Conservation (phyloP, 2,113 vertebrate genomes). For the Callopanchax toddi region DNA sequence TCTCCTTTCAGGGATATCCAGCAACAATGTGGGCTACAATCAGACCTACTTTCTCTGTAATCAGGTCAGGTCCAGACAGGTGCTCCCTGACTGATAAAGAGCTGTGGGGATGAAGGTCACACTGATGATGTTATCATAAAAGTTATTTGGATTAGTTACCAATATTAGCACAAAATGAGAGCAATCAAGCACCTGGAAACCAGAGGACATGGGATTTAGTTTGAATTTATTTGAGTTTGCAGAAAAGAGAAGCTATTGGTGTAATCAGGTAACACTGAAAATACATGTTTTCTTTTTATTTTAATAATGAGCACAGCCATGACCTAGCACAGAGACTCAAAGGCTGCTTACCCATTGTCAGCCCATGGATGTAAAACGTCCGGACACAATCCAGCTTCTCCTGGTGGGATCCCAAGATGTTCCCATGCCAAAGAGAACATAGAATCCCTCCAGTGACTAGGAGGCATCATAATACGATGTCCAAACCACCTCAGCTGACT, state of each 20-base stretch:
- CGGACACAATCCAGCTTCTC: too few relatives aligned
- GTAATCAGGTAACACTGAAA: too few relatives aligned
- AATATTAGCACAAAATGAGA: conserved; percentile 23
- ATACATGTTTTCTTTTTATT: too few relatives aligned
- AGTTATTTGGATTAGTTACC: conserved; percentile 15
- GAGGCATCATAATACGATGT: too few relatives aligned
- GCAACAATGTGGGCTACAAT: conserved; percentile 56
- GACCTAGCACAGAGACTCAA: too few relatives aligned
- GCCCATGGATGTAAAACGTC: too few relatives aligned
- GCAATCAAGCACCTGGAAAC: background rate
- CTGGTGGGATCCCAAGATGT: too few relatives aligned
- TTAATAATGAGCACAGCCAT: too few relatives aligned
- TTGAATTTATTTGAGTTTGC: conserved; percentile 4
- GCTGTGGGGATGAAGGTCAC: conserved; percentile 47
- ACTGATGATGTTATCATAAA: conserved; percentile 19
- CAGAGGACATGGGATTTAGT: background rate
- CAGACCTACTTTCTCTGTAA: conserved; percentile 70
- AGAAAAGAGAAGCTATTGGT: background rate
- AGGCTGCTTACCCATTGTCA: too few relatives aligned
- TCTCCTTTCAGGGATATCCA: conserved; percentile 39
- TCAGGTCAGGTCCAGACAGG: conserved; percentile 73
- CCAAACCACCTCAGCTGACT: too few relatives aligned
- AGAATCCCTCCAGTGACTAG: too few relatives aligned
- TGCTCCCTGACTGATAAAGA: conserved; percentile 71
- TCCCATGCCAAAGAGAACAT: too few relatives aligned